Conservation (phyloP, 2,888 invertebrate species). For the Graphium colonna region DNA sequence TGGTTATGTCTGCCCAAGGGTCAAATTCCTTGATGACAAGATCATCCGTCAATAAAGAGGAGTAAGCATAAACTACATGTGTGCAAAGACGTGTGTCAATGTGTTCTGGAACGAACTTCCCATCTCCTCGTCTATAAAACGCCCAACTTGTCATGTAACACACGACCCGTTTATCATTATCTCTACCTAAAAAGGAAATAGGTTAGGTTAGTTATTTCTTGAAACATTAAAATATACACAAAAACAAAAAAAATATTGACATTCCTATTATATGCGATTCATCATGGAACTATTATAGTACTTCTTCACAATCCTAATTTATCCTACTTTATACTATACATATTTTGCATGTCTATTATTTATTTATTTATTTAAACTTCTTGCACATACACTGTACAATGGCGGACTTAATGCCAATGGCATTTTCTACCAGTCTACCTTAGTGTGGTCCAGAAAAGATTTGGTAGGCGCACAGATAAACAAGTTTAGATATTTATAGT, state of each 20-base stretch:
- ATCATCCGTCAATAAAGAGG: constrained; percentile 89
- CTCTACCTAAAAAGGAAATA: constrained; percentile 42
- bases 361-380: too few relatives aligned
- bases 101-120: constrained; percentile 92
- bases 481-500: too few relatives aligned
- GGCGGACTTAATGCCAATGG: too few relatives aligned
- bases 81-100: constrained; percentile 91
- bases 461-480: too few relatives aligned
- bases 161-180: constrained; percentile 80
- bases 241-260: background rate
- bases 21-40: constrained; percentile 90
- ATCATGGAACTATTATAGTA: too few relatives aligned
- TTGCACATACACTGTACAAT: too few relatives aligned
- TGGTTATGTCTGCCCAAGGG: constrained; percentile 92
- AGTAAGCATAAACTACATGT: constrained; percentile 94
- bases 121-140: constrained; percentile 89
- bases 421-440: too few relatives aligned
- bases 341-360: too few relatives aligned
- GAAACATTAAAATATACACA: background rate
- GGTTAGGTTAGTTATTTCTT: background rate
- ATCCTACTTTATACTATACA: too few relatives aligned
- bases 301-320: too few relatives aligned
- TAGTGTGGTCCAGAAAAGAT: too few relatives aligned
- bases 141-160: constrained; percentile 96
- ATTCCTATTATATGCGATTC: too few relatives aligned